Conservation (phyloP, 2,797 vertebrate genomes). For the Arnoldichthys spilopterus region DNA sequence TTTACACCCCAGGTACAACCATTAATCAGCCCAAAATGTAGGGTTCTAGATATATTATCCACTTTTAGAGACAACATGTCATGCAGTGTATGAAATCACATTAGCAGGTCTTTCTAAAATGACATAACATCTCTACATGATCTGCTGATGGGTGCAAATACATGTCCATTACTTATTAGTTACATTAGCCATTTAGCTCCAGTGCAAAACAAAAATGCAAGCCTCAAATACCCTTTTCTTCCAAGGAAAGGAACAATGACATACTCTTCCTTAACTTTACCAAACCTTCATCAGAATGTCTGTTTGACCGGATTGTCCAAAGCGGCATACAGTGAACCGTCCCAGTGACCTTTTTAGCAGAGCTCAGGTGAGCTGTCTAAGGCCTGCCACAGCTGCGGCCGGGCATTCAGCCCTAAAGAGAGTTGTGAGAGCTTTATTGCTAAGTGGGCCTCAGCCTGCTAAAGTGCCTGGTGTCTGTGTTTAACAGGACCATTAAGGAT, state of each 20-base stretch:
- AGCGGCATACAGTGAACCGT: background rate
- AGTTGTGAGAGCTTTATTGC: constrained; percentile 78
- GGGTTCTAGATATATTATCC: background rate
- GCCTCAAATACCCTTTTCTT: too few species aligned
- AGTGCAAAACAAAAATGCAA: background rate
- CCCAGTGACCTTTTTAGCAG: constrained; percentile 16
- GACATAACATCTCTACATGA: background rate
- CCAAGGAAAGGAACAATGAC: too few species aligned
- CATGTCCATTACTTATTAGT: background rate
- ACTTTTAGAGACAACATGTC: background rate
- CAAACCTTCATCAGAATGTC: background rate
- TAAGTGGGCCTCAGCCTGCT: constrained; percentile 85
- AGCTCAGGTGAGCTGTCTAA: constrained; percentile 38
- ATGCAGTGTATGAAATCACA: background rate
- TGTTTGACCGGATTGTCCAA: background rate
- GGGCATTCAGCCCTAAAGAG: constrained; percentile 50
- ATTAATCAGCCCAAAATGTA: background rate
- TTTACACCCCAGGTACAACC: too few species aligned
- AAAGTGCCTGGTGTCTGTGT: constrained; percentile 87
- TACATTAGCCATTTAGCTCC: background rate
- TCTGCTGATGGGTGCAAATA: background rate
- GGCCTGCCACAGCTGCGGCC: constrained; percentile 52
- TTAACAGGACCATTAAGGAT: constrained; percentile 85
- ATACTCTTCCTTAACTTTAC: background rate
- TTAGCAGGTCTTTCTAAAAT: background rate